These are phyloP conservation scores for Raja brachyura DNA, from an alignment of 2,113 vertebrate genomes.

Conservation along the genomic window DNA sequence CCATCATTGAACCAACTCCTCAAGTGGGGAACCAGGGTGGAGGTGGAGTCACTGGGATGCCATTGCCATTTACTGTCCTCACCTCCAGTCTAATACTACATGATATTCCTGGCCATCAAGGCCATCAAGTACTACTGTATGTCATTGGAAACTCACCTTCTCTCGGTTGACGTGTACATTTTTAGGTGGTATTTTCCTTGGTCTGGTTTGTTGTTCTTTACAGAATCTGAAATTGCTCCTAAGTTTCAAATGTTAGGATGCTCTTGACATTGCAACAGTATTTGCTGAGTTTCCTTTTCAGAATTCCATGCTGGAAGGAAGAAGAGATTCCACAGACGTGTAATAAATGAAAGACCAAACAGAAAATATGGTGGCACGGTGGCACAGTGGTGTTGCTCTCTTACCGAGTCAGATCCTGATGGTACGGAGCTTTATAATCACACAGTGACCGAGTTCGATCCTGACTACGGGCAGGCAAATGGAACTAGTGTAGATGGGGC, in stretches of 20 bases:
- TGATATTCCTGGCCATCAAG: neutral
- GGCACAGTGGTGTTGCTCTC: neutral
- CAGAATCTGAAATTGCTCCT: neutral
- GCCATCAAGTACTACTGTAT: neutral
- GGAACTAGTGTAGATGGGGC: too few relatives aligned
- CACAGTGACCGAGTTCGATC: too few relatives aligned
- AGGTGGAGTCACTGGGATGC: neutral
- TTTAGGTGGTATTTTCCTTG: neutral
- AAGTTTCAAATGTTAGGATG: neutral
- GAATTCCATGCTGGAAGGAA: neutral
- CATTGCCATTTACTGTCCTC: neutral
- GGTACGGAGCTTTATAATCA: too few relatives aligned
- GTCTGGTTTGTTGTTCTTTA: neutral
- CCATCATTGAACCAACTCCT: neutral
- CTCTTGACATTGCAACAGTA: neutral
- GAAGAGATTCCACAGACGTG: neutral
- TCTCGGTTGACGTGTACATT: neutral
- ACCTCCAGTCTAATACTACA: neutral
- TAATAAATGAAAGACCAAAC: neutral
- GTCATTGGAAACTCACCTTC: neutral
- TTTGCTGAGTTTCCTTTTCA: neutral
- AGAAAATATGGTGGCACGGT: neutral
- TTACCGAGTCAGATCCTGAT: too few relatives aligned
- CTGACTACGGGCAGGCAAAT: too few relatives aligned
- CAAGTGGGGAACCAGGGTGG: neutral